These are phyloP conservation scores for Epizoanthus scotinus DNA, from an alignment of 92 coral and sea anemone genomes.

Conservation along the genomic window DNA sequence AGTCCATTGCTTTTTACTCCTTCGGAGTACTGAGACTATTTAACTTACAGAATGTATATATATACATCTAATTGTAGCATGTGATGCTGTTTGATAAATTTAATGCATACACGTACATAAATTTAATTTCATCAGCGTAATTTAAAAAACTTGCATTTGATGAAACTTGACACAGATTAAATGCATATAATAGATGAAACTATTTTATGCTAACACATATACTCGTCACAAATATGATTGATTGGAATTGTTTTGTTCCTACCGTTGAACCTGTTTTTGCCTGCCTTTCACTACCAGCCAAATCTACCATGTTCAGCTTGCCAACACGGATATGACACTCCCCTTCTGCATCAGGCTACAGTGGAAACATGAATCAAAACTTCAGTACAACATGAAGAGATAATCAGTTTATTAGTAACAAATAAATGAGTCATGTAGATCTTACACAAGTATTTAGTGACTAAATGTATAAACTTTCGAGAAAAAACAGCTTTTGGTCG, in stretches of 20 bases:
- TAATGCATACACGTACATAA: neutral
- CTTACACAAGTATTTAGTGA: too few relatives aligned
- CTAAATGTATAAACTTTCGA: too few relatives aligned
- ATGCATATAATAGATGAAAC: too few relatives aligned
- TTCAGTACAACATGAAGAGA: neutral
- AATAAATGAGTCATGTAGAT: too few relatives aligned
- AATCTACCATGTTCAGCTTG: slow-evolving; percentile 95
- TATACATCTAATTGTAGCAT: neutral
- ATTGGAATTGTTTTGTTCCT: slow-evolving; percentile 6
- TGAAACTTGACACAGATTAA: too few relatives aligned
- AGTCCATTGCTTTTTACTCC: too few relatives aligned
- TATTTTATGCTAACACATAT: too few relatives aligned
- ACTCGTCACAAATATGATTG: neutral
- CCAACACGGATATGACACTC: slow-evolving; percentile 98
- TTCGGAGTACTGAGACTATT: too few relatives aligned
- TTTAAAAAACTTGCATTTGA: too few relatives aligned
- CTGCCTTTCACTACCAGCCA: slow-evolving; percentile 99
- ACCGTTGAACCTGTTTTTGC: slow-evolving; percentile 97
- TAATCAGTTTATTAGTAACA: too few relatives aligned
- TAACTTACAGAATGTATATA: neutral
- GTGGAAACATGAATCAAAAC: neutral
- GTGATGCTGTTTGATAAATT: neutral
- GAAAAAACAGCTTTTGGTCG: too few relatives aligned
- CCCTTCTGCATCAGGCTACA: slow-evolving; percentile 82
- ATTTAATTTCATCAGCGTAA: too few relatives aligned